These are phyloP conservation scores for Tenthredo mesomela DNA, from an alignment of 2,888 invertebrate species.

Conservation along the genomic window DNA sequence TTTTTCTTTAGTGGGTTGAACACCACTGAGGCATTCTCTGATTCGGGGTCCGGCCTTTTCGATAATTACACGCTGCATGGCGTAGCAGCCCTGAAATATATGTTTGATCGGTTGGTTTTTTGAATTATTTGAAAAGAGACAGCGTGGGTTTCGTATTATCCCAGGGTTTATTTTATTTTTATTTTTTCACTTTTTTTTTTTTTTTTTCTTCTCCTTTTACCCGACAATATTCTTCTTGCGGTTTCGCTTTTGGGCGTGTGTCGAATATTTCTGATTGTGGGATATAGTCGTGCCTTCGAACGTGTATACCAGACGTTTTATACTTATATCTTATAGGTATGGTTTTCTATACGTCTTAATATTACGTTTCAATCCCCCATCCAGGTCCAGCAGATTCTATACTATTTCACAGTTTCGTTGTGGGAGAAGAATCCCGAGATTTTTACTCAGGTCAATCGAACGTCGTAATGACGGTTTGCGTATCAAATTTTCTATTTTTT, in stretches of 20 bases:
- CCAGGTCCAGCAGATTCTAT: constrained; percentile 28
- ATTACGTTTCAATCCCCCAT: constrained; percentile 24
- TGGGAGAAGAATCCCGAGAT: constrained; percentile 33
- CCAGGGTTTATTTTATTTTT: constrained; percentile 47
- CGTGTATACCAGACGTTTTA: neutral
- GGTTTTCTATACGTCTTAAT: constrained; percentile 41
- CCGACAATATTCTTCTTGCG: constrained; percentile 53
- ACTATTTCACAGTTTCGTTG: constrained; percentile 17
- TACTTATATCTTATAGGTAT: neutral
- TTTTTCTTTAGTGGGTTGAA: constrained; percentile 65
- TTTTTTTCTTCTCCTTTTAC: constrained; percentile 56
- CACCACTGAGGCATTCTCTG: constrained; percentile 74
- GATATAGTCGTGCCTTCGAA: constrained; percentile 33
- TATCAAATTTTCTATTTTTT: neutral
- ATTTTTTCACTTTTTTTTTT: constrained; percentile 54
- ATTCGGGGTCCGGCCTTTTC: constrained; percentile 73
- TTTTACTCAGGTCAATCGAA: constrained; percentile 19
- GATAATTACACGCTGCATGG: constrained; percentile 77
- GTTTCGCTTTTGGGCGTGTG: constrained; percentile 52
- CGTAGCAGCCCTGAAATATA: constrained; percentile 74
- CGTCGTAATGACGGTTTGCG: neutral
- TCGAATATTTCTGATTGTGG: constrained; percentile 51
- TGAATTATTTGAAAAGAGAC: constrained; percentile 78
- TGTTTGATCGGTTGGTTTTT: constrained; percentile 77
- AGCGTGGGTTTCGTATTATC: constrained; percentile 60